Conservation (phyloP, 2,888 invertebrate species). For the Parapristionchus giblindavisi region DNA sequence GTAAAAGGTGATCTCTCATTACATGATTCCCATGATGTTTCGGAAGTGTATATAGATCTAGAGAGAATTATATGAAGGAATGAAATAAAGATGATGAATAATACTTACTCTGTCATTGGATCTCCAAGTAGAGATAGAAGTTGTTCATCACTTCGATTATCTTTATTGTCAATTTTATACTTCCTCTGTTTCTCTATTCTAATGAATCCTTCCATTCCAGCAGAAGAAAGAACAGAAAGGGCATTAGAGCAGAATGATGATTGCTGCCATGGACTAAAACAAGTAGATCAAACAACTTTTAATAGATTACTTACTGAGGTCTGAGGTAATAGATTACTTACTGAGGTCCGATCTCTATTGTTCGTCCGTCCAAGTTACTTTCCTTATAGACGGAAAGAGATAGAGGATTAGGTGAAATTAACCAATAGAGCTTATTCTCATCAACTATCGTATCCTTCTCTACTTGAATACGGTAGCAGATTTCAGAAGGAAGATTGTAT, state of each 20-base stretch:
- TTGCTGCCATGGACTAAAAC: slow-evolving; percentile 83
- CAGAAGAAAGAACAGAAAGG: slow-evolving; percentile 88
- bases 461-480: background rate
- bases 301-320: background rate
- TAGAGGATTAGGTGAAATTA: background rate
- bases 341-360: slow-evolving; percentile 43
- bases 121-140: slow-evolving; percentile 52
- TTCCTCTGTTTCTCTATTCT: slow-evolving; percentile 85
- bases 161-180: slow-evolving; percentile 74
- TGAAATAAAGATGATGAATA: no score
- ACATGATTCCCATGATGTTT: background rate
- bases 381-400: background rate
- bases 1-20: background rate
- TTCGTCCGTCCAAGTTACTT: background rate
- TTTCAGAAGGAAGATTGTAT: no score
- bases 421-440: background rate
- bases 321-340: background rate
- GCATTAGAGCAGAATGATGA: slow-evolving; percentile 96
- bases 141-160: slow-evolving; percentile 14
- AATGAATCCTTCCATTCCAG: slow-evolving; percentile 80
- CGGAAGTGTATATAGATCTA: no score
- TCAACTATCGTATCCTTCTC: background rate
- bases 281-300: no score
- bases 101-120: slow-evolving; percentile 53
- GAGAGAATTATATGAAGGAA: no score